phyloP scores from a whole-genome alignment of 2,797 vertebrate genomes.

The Leptoclinus maculatus region DNA sequence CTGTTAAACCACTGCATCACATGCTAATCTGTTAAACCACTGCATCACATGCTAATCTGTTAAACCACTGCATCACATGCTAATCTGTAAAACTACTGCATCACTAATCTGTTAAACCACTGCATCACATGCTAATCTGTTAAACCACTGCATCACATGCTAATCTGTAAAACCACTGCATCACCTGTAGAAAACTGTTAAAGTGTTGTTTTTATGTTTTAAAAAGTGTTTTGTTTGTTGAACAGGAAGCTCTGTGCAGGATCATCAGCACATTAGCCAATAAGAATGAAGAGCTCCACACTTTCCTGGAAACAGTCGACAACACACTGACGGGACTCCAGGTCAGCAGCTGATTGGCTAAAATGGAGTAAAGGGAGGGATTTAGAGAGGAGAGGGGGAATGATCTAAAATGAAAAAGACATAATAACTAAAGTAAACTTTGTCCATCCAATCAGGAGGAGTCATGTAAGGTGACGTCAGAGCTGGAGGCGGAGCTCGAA shows the following conservation, averaged over 20 bases:
- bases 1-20: too few species aligned
- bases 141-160: not conserved
- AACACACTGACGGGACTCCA: conserved; percentile 88
- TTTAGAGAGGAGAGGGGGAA: not conserved
- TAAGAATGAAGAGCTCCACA: conserved; percentile 95
- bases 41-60: too few species aligned
- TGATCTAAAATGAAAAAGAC: not conserved
- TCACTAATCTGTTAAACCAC: too few species aligned
- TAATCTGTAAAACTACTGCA: too few species aligned
- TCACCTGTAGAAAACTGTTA: not conserved
- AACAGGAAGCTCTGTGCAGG: conserved; percentile 92
- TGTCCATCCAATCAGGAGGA: conserved; percentile 83
- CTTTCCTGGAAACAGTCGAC: conserved; percentile 90
- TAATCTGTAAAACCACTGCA: not conserved
- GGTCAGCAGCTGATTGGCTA: conserved; percentile 80
- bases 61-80: too few species aligned
- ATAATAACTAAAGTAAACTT: not conserved
- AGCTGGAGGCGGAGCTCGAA: conserved; percentile 92
- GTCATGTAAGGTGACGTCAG: conserved; percentile 87
- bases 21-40: too few species aligned
- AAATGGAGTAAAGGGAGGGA: fast-evolving
- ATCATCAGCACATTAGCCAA: conserved; percentile 92
- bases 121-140: not conserved
- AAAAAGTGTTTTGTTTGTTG: not conserved
- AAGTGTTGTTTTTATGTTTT: not conserved